Base-by-base conservation (phyloP, 2,888 invertebrate genomes). In the Diplazon laetatorius region DNA sequence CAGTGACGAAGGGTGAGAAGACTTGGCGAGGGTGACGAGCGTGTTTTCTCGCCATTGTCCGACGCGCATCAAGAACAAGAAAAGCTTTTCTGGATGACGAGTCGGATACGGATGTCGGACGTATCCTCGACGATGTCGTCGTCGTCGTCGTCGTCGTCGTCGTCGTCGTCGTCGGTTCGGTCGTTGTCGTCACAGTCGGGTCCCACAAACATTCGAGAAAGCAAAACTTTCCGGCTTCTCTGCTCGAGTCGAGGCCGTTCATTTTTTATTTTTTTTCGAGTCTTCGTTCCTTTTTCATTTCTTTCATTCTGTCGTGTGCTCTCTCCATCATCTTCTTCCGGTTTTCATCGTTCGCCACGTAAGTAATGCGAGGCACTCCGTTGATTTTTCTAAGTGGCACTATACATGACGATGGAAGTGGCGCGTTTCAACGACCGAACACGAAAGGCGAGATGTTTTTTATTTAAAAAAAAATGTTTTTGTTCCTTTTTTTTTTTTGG, bases 311-410 rank as follows among this genome's bases (percentile, higher is more conserved):
- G 44, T 30, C 74, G 39, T 48, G n/a, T n/a, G n/a, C 20, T 46
- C 57, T 68, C 76, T 60, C 79, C 83, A 70, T 80, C 60, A 62
- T 78, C 80, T 65, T 78, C 72, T 66, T 76, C 55, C 50, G 59
- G 63, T n/a, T 82, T 82, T 82, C 82, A 83, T 82, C 82, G 82
- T 85, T 85, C 85, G 84, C 84, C 87, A 87, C 82, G 85, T 88
- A 89, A 89, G 89, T 87, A 87, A 86, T 81, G 86, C 84, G 79
- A 83, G 80, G 80, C 80, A 83, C 81, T 82, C 82, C 77, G 81
- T 86, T 90, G 89, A 91, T 91, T 90, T 90, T 86, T 90, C 84
- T 87, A 90, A 91, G 90, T 91, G 89, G 88, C 89, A 90, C 89
- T 88, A 86, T 78, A n/a, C n/a, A n/a, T n/a, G 76, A 84, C 88